phyloP scores from a whole-genome alignment of 2,113 vertebrate species.

The Hystrix cristata region DNA sequence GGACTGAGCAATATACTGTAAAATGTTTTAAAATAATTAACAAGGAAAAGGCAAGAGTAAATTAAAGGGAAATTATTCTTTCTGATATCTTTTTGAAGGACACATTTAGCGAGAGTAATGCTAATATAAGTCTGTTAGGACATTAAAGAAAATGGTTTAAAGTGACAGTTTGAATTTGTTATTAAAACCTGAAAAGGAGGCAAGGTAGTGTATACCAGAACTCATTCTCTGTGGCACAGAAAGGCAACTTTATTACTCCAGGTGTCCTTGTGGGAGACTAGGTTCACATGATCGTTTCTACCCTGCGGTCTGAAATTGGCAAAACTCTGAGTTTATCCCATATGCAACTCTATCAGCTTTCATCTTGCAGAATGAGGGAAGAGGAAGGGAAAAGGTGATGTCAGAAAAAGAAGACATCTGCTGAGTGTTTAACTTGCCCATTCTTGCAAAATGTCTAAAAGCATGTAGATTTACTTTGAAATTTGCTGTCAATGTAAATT shows the following conservation, averaged over 20 bases:
- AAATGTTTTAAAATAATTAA: slow-evolving; percentile 76
- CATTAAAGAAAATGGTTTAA: slow-evolving; percentile 63
- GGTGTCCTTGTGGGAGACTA: background rate
- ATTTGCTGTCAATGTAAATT: background rate
- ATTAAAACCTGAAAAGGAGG: slow-evolving; percentile 60
- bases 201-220: background rate
- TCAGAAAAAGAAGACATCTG: background rate
- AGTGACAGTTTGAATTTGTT: slow-evolving; percentile 44
- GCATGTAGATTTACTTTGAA: background rate
- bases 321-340: background rate
- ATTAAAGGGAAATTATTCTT: slow-evolving; percentile 69
- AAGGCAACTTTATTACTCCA: background rate
- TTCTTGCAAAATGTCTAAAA: slow-evolving; percentile 39
- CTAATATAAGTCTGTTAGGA: slow-evolving; percentile 46
- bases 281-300: background rate
- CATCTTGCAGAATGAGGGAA: background rate
- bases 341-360: accelerated
- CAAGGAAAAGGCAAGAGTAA: slow-evolving; percentile 43
- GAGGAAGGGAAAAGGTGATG: background rate
- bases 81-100: slow-evolving; percentile 55
- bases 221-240: background rate
- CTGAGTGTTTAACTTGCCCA: background rate
- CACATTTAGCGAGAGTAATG: slow-evolving; percentile 43
- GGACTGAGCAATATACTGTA: background rate
- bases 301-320: background rate